Evolutionary conservation across 2,113 vertebrate species (phyloP), one percentile per base, ranked within the genome.

Genomic region (Upupa epops): DNA sequence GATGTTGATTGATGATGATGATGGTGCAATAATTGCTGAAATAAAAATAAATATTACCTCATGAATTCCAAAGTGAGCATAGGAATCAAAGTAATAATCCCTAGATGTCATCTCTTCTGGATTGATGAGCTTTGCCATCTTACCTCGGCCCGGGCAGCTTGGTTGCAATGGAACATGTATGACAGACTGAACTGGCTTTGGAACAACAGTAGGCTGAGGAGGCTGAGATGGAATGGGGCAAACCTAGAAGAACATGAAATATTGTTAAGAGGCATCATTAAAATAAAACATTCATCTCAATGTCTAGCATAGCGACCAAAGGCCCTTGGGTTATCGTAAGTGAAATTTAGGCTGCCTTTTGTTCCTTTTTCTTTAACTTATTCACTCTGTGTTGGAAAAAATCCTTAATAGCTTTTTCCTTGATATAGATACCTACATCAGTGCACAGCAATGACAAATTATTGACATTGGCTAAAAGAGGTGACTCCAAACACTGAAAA

Each of bases 41-140:
- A 89, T 21, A 79, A 71, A 92, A 86, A 60, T 9, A 86, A 86
- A 12, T 17, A 77, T 64, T 98, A 99, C 99, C 99, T 99, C 99
- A 8, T 99, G 99, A 93, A 99, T 99, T 70, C 99, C 99, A 95
- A 99, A 99, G 96, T 99, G 99, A 71, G 99, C 99, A 5, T 99
- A 99, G 13, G 99, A 99, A 97, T 99, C 99, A 83, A 99, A 99
- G 96, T 99, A 99, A 94, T 99, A 99, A 97, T 99, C 99, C 55
- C 98, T 97, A 5, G 99, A 99, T 46, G 99, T 99, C 99, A 99
- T 99, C 95, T 99, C 99, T 87, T 99, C 99, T 3, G 99, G 99
- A 95, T 97, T 99, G 59, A 99, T 98, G 77, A 99, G 97, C 95
- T 99, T 99, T 95, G 98, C 97, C 98, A 99, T 98, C 97, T 99